Evolutionary conservation across 2,888 invertebrate species (phyloP).

Genomic region (Oligia strigilis): DNA sequence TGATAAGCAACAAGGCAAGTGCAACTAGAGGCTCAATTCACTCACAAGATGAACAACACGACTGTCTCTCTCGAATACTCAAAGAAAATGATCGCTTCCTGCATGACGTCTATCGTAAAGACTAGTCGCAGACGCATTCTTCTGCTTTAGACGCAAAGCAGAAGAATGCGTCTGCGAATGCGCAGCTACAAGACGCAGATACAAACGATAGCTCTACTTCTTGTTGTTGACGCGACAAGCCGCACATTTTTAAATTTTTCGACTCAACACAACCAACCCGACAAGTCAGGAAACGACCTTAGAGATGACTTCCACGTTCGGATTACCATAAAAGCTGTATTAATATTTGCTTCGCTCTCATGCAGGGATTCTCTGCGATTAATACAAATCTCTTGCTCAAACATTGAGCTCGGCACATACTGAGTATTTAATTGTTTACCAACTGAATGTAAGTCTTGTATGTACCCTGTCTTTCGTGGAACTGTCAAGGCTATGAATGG

Average conservation of each 20-base stretch:
- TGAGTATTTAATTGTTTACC: conserved; percentile 49
- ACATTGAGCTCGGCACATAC: conserved; percentile 33
- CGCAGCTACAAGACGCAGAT: not conserved
- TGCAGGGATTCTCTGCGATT: conserved; percentile 36
- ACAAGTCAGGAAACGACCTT: not conserved
- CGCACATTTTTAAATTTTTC: not conserved
- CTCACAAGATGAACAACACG: not conserved
- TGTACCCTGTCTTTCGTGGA: not conserved
- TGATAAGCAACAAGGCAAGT: not conserved
- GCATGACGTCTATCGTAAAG: not conserved
- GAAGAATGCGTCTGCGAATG: not conserved
- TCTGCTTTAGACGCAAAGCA: not conserved
- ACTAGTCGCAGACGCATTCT: not conserved
- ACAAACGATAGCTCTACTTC: not conserved
- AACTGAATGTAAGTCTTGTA: conserved; percentile 33
- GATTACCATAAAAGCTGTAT: conserved; percentile 44
- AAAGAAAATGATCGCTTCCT: not conserved
- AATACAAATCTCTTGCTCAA: conserved; percentile 49
- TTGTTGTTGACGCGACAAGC: not conserved
- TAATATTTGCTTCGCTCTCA: conserved; percentile 42
- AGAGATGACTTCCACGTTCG: conserved; percentile 15
- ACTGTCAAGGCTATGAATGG: not conserved
- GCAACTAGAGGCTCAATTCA: not conserved
- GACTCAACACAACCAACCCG: not conserved
- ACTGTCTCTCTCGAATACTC: not conserved